A percentile compares a stretch with the other conserved stretches of the same genome.
Conservation (phyloP, 2,888 invertebrate species). For the Hirtodrosophila confusa region DNA sequence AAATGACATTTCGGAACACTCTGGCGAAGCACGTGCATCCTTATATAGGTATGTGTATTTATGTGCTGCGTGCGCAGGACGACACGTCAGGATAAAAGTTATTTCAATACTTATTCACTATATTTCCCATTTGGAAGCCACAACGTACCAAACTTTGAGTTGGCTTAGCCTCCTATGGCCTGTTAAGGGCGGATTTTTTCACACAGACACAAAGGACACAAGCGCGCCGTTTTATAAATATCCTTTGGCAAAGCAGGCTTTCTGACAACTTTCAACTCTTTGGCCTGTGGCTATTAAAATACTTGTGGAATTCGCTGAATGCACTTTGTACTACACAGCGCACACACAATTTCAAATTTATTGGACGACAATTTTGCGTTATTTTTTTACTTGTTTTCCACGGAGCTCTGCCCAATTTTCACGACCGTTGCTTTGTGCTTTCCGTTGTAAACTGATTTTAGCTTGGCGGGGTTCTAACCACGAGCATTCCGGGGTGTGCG, state of each 20-base stretch:
- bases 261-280: constrained; percentile 13
- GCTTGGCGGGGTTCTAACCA: constrained; percentile 62
- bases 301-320: constrained; percentile 45
- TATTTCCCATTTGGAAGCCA: constrained; percentile 21
- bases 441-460: constrained; percentile 82
- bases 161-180: constrained; percentile 64
- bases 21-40: constrained; percentile 64
- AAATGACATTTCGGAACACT: constrained; percentile 30
- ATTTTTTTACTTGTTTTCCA: constrained; percentile 20
- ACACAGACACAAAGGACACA: constrained; percentile 26
- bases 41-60: constrained; percentile 31
- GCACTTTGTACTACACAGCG: constrained; percentile 31
- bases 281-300: background rate
- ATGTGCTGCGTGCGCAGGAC: constrained; percentile 71
- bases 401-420: constrained; percentile 64
- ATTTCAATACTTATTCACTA: constrained; percentile 10
- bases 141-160: constrained; percentile 72
- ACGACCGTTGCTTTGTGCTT: constrained; percentile 84
- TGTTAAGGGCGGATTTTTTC: constrained; percentile 71
- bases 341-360: constrained; percentile 19
- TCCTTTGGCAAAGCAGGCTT: constrained; percentile 21
- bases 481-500: constrained; percentile 37
- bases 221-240: constrained; percentile 34
- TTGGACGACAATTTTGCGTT: constrained; percentile 35
- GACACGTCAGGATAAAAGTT: constrained; percentile 71